These are phyloP conservation scores for Pseudococcus viburni DNA, from an alignment of 2,888 invertebrate genomes.

Conservation along the genomic window DNA sequence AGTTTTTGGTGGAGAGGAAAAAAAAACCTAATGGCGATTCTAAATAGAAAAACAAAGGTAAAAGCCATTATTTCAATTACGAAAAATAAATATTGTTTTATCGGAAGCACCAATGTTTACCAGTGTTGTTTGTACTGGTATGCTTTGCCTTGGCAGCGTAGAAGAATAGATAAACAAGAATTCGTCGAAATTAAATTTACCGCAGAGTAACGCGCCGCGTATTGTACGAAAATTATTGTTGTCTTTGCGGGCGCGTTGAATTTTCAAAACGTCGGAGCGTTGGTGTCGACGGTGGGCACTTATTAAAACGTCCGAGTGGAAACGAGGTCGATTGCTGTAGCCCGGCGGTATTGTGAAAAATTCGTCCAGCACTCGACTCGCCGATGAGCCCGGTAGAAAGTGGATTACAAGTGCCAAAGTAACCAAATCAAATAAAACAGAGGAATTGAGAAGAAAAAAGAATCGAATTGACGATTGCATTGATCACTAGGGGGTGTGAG, in stretches of 20 bases:
- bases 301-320: conserved; percentile 37
- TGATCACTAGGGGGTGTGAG: no score
- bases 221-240: conserved; percentile 51
- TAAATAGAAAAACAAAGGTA: conserved; percentile 44
- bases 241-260: conserved; percentile 34
- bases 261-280: conserved; percentile 38
- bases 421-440: no score
- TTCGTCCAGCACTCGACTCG: neutral
- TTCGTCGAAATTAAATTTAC: conserved; percentile 57
- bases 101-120: conserved; percentile 41
- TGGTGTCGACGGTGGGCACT: neutral
- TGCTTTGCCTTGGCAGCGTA: conserved; percentile 42
- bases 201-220: conserved; percentile 28
- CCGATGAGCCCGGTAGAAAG: no score
- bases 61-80: conserved; percentile 57
- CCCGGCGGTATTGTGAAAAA: neutral
- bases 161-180: conserved; percentile 50
- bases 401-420: no score
- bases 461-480: no score
- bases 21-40: conserved; percentile 40
- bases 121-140: conserved; percentile 52
- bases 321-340: conserved; percentile 21
- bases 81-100: conserved; percentile 52
- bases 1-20: neutral
- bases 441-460: no score